Evolutionary conservation across 1,140 invertebrate species (phyloP), one percentile per base, ranked within the genome.

Genomic region (Aphaenogaster rudis): DNA sequence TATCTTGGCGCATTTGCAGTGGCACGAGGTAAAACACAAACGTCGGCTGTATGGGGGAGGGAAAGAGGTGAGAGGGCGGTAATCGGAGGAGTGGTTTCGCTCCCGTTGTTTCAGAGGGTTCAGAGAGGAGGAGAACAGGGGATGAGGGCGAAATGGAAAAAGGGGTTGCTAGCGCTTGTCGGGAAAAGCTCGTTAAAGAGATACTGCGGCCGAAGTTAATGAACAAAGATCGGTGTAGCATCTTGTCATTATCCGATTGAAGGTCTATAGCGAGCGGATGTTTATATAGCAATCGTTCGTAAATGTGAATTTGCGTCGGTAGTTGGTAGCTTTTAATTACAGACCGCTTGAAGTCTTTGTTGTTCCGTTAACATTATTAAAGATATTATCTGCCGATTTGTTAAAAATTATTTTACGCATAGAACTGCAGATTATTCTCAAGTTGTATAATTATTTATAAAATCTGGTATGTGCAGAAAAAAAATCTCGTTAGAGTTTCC

Each of bases 1-100:
- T 91, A 91, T 91, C 90, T 91, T 91, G 90, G 84, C 66, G 87
- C 89, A 80, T 90, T 90, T 81, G 82, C 89, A 79, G 74, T 36
- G 77, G 86, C 64, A 80, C 69, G 52, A 72, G 63, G 66, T 87
- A 86, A 69, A 86, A 86, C 69, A 85, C 42, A 54, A 76, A 81
- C 66, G 86, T 66, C 48, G 57, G 54, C 82, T 71, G 79, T 52
- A 61, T 15, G 52, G 6, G 3, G 21, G 42, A 9, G 21, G 13
- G 48, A 11, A 33, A 28, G 66, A 28, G 74, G 17, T 15, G 15
- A 42, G 64, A 50, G 88, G 45, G 66, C 54, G 64, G 69, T 54
- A 79, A 67, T 74, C 86, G 72, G 86, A 78, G 74, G 79, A 88
- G 50, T 84, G 84, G 84, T 86, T 91, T 91, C 74, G 74, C 87